phyloP scores from a whole-genome alignment of 2,113 vertebrate genomes.

The Drymodes brunneopygia region DNA sequence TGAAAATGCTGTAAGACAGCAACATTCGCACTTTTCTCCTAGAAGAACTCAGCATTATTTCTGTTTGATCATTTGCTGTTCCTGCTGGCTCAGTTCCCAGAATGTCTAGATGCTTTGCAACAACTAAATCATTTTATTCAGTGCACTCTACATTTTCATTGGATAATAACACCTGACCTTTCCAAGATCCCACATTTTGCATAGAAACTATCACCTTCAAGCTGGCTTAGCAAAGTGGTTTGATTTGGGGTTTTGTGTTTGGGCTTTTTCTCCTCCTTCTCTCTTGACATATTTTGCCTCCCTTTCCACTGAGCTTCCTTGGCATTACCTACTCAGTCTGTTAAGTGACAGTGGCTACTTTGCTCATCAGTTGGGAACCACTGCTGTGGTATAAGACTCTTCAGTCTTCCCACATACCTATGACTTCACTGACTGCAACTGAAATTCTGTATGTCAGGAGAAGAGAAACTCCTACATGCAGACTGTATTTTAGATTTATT shows the following conservation, averaged over 20 bases:
- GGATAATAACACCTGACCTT: slow-evolving; percentile 17
- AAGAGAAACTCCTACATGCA: slow-evolving; percentile 40
- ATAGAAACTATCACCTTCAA: not conserved
- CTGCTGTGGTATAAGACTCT: not conserved
- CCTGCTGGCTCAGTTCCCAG: not conserved
- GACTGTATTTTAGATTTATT: not conserved
- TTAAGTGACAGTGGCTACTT: not conserved
- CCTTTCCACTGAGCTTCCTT: not conserved
- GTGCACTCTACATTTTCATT: not conserved
- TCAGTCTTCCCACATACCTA: slow-evolving; percentile 21
- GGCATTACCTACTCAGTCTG: not conserved
- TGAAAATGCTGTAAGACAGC: not conserved
- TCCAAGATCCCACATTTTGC: not conserved
- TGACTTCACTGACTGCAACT: slow-evolving; percentile 24
- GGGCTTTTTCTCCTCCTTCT: not conserved
- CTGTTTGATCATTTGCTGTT: not conserved
- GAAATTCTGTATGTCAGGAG: not conserved
- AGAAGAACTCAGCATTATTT: not conserved
- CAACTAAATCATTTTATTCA: slow-evolving; percentile 1
- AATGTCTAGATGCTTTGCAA: slow-evolving; percentile 1
- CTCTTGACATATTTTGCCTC: not conserved
- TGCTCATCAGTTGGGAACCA: not conserved
- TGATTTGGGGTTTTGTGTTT: not conserved
- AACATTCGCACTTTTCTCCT: not conserved
- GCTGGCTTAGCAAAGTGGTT: not conserved